Percentiles rank a stretch among this genome's conserved stretches.
These are phyloP conservation scores for Exocentrus adspersus DNA, from an alignment of 2,888 invertebrate genomes.

Conservation along the genomic window DNA sequence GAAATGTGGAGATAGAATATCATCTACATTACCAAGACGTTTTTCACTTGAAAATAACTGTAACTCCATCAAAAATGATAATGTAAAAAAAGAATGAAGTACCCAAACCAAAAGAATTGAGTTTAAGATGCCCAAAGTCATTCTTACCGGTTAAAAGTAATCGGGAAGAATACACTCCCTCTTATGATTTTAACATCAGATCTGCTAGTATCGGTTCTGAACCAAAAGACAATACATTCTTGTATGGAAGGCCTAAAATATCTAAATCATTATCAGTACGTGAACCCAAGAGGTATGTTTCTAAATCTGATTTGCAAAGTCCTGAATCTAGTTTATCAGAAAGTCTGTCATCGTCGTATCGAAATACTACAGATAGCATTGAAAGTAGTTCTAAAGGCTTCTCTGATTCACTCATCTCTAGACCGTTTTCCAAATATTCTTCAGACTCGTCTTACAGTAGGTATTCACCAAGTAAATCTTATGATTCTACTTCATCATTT, in stretches of 20 bases:
- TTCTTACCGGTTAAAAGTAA: constrained; percentile 53
- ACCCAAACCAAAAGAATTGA: constrained; percentile 32
- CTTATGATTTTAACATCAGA: constrained; percentile 47
- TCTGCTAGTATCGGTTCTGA: constrained; percentile 52
- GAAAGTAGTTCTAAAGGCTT: constrained; percentile 48
- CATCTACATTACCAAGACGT: constrained; percentile 62
- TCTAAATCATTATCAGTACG: constrained; percentile 50
- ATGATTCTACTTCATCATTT: constrained; percentile 33
- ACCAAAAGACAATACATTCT: constrained; percentile 45
- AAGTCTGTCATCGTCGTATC: constrained; percentile 50
- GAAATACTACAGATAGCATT: constrained; percentile 45
- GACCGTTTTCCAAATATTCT: constrained; percentile 51
- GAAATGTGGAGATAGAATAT: constrained; percentile 48
- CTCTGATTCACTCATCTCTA: constrained; percentile 49
- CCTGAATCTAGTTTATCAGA: constrained; percentile 60
- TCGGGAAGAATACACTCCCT: constrained; percentile 43
- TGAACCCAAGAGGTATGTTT: constrained; percentile 49
- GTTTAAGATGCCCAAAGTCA: constrained; percentile 43
- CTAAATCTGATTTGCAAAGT: constrained; percentile 48
- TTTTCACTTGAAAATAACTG: constrained; percentile 56
- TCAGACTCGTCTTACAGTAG: constrained; percentile 44
- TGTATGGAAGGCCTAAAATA: constrained; percentile 47
- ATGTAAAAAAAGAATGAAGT: constrained; percentile 23
- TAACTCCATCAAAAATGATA: constrained; percentile 9
- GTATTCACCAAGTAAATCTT: constrained; percentile 47